Evolutionary conservation across 2,888 invertebrate genomes (phyloP), one percentile per base, ranked within the genome.

Genomic region (Lithosia quadra): DNA sequence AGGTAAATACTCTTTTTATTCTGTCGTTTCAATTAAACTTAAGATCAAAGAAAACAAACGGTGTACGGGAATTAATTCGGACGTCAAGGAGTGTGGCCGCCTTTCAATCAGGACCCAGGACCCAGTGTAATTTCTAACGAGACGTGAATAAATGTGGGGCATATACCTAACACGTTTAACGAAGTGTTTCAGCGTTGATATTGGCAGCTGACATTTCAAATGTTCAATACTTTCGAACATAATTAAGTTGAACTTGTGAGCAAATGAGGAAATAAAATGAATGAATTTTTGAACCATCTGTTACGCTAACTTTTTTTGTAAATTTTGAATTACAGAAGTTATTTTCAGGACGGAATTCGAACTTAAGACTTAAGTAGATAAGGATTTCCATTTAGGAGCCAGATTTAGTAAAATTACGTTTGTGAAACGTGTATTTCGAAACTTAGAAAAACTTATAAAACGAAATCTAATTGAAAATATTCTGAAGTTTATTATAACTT

Each of bases 31-130:
- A 65, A 72, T 61, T 65, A 74, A 79, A 71, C 73, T 72, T 65
- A 72, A 73, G 78, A 80, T 82, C 82, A 79, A 84, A 81, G 79
- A 73, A 72, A 78, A 76, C 72, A 78, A 75, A 75, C 67, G 71
- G 67, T 59, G 75, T 68, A 69, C 55, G 68, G 73, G 68, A 74
- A 79, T 83, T 81, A 78, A 80, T 77, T 80, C 73, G 53, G 36
- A 62, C 63, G 73, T 74, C 71, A 76, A 72, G 74, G 68, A 79
- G 68, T 63, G 71, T 71, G 68, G 76, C 72, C 72, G 61, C 65
- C 70, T 73, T 69, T 70, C 74, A 75, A n/a, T n/a, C n/a, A n/a
- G n/a, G n/a, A 82, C 78, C 79, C 78, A 76, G 77, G 73, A 70
- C 60, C 72, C 69, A 33, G 67, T 64, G 70, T 77, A 77, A 82